Conservation (phyloP, 2,888 invertebrate species). For the Trachelus troglodyta region DNA sequence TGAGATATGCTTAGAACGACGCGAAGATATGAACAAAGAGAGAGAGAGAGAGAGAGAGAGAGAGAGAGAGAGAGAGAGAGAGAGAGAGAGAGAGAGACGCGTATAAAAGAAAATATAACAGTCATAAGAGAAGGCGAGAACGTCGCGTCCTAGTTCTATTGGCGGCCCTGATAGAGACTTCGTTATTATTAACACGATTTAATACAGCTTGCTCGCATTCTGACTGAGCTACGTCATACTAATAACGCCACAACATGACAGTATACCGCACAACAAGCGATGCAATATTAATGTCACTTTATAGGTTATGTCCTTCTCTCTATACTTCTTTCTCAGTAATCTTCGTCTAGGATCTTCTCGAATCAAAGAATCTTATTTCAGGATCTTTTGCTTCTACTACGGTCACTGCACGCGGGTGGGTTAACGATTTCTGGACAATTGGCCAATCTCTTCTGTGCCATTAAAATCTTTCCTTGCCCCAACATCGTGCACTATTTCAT, state of each 20-base stretch:
- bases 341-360: background rate
- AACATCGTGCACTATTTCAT: background rate
- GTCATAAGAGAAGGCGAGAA: slow-evolving; percentile 4
- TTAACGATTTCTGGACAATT: background rate
- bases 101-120: background rate
- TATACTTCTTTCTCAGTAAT: background rate
- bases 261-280: background rate
- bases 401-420: background rate
- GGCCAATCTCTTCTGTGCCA: background rate
- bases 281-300: background rate
- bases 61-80: background rate
- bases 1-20: background rate
- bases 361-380: background rate
- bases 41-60: slow-evolving; percentile 15
- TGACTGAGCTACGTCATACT: slow-evolving; percentile 5
- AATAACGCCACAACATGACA: background rate
- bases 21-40: slow-evolving; percentile 2
- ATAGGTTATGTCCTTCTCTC: background rate
- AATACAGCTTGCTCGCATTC: slow-evolving; percentile 8
- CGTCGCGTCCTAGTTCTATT: slow-evolving; percentile 34
- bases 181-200: slow-evolving; percentile 29
- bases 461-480: background rate
- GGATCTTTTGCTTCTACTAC: background rate
- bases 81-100: background rate
- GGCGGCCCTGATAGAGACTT: slow-evolving; percentile 23